A percentile compares a stretch with the other conserved stretches of the same genome.
These are phyloP conservation scores for Maniola jurtina DNA, from an alignment of 1,140 invertebrate species.

Conservation along the genomic window DNA sequence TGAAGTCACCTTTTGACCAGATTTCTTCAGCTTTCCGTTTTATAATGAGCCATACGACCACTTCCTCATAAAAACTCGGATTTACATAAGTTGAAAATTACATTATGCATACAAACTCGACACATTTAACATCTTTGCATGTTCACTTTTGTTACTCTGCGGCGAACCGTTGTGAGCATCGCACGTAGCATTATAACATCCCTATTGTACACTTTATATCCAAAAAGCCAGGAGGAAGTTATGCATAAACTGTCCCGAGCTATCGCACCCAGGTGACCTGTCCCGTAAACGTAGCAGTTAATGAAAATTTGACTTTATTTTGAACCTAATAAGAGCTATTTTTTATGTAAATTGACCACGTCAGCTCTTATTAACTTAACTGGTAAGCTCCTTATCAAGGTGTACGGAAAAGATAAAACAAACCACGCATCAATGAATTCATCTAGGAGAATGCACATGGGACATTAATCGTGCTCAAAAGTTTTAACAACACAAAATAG, in stretches of 20 bases:
- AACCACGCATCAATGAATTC: conserved; percentile 51
- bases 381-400: conserved; percentile 71
- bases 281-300: conserved; percentile 28
- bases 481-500: not conserved
- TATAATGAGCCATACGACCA: conserved; percentile 28
- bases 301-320: conserved; percentile 49
- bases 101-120: conserved; percentile 38
- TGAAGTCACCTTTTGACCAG: conserved; percentile 27
- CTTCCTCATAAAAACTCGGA: conserved; percentile 25
- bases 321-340: conserved; percentile 45
- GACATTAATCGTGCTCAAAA: conserved; percentile 28
- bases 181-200: conserved; percentile 43
- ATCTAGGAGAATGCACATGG: conserved; percentile 51
- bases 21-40: conserved; percentile 24
- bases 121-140: conserved; percentile 35
- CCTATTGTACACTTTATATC: conserved; percentile 49
- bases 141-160: conserved; percentile 38
- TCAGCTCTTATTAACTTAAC: conserved; percentile 66
- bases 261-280: conserved; percentile 46
- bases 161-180: conserved; percentile 30
- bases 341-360: conserved; percentile 33
- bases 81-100: conserved; percentile 28
- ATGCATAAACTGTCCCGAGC: conserved; percentile 53
- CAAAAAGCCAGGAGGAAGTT: conserved; percentile 50
- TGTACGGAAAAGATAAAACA: conserved; percentile 68